Evolutionary conservation across 1,140 invertebrate genomes (phyloP).

Genomic region (Aradophagus sp.): DNA sequence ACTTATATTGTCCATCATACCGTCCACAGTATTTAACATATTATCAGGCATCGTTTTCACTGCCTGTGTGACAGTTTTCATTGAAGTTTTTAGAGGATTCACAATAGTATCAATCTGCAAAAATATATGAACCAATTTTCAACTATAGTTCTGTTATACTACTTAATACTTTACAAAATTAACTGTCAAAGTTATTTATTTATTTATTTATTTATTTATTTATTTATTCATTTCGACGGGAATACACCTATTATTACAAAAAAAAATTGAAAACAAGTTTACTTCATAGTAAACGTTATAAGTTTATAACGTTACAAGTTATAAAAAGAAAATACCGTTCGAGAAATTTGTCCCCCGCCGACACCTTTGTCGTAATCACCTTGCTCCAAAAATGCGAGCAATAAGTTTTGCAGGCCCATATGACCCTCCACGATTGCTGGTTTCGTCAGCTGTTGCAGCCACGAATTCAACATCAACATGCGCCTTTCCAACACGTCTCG

Average conservation of each 20-base stretch:
- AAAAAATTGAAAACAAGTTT: too few relatives aligned
- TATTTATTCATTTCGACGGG: too few relatives aligned
- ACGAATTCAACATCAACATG: conserved; percentile 89
- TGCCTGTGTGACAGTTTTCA: conserved; percentile 83
- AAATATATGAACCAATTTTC: conserved; percentile 41
- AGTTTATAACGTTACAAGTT: neutral
- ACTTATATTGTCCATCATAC: conserved; percentile 85
- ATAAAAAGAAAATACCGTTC: conserved; percentile 70
- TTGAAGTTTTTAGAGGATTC: conserved; percentile 87
- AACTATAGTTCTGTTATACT: neutral
- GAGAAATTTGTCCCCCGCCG: conserved; percentile 77
- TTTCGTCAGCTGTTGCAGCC: conserved; percentile 83
- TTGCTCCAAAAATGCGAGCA: conserved; percentile 86
- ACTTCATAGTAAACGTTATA: too few relatives aligned
- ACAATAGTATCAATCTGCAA: conserved; percentile 83
- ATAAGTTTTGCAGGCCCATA: conserved; percentile 80
- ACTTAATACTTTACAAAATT: too few relatives aligned
- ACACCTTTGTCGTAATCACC: conserved; percentile 84
- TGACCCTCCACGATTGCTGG: conserved; percentile 79
- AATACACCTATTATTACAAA: too few relatives aligned
- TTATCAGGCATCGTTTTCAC: conserved; percentile 89
- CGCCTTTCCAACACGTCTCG: conserved; percentile 89
- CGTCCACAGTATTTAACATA: conserved; percentile 86
- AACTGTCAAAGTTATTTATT: too few relatives aligned
- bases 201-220: too few relatives aligned